Evolutionary conservation across 2,888 invertebrate species (phyloP), one percentile per base, ranked within the genome.

Genomic region (Leptopilina myrica): DNA sequence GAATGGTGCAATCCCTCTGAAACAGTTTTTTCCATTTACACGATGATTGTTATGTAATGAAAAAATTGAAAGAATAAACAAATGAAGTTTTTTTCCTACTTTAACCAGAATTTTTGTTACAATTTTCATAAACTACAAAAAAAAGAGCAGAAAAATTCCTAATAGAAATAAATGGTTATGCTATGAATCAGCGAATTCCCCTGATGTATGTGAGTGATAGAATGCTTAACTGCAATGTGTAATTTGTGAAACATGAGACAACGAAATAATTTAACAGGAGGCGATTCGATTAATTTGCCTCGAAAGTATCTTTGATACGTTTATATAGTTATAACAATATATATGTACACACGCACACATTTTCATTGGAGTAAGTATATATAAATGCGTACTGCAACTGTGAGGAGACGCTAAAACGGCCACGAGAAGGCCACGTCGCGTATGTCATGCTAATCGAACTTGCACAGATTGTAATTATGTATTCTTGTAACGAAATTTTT

Each of bases 401-500:
- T 49, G 49, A 49, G 26, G 33, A 33, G 53, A 73, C 56, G 56
- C 73, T 73, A 73, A 73, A 73, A 73, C 56, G 73, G 56, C 73
- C 56, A 73, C 53, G 73, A 73, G 73, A 73, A 73, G 73, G 73
- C 73, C 73, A 73, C 56, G n/a, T 73, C 56, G 73, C 73, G 73
- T 56, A 73, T 73, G 73, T 73, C 56, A 73, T 73, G 73, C 56
- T 53, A 56, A 73, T 56, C 73, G 73, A 73, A 53, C 56, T 73
- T 73, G 73, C 73, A 73, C 69, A 73, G 73, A 73, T n/a, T n/a
- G 33, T 14, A 49, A 73, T 73, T 56, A 56, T 33, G 73, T 73
- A 73, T 73, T 53, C 73, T 9, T 56, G n/a, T 56, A 73, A 33
- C 73, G 73, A 53, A 40, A 33, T n/a, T 40, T 73, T 73, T 73